Conservation (phyloP, 2,797 vertebrate genomes). For the Ctenosaura bakeri region DNA sequence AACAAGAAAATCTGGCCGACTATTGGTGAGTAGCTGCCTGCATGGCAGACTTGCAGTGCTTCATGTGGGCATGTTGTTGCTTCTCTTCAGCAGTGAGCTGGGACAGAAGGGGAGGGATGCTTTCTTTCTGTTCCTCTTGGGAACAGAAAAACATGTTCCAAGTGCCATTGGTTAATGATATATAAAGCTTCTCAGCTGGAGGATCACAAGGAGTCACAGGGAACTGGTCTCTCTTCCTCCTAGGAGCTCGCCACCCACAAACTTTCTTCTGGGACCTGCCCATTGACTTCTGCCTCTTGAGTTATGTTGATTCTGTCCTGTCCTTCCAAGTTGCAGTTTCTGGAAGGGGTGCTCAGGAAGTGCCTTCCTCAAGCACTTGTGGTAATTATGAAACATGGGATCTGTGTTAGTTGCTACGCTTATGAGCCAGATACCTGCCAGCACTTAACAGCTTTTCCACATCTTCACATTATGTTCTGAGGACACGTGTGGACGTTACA, state of each 20-base stretch:
- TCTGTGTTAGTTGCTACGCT: neutral
- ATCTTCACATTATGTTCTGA: neutral
- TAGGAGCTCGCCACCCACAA: neutral
- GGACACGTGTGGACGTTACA: neutral
- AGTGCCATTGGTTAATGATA: neutral
- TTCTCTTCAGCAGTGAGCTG: neutral
- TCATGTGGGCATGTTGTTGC: neutral
- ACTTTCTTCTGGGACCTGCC: neutral
- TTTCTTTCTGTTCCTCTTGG: neutral
- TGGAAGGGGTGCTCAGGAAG: neutral
- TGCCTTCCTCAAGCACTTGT: conserved; percentile 6
- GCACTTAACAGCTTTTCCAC: neutral
- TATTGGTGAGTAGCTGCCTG: neutral
- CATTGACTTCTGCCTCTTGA: neutral
- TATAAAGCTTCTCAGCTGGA: neutral
- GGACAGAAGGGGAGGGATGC: neutral
- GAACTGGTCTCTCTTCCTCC: neutral
- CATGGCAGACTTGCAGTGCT: neutral
- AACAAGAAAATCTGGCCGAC: neutral
- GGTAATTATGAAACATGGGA: neutral
- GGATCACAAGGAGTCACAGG: neutral
- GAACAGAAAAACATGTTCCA: neutral
- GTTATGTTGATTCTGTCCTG: conserved; percentile 45
- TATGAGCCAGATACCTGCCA: neutral
- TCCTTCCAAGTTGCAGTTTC: conserved; percentile 44